phyloP scores from a whole-genome alignment of 1,140 invertebrate species.

The Leptopilina boulardi region DNA sequence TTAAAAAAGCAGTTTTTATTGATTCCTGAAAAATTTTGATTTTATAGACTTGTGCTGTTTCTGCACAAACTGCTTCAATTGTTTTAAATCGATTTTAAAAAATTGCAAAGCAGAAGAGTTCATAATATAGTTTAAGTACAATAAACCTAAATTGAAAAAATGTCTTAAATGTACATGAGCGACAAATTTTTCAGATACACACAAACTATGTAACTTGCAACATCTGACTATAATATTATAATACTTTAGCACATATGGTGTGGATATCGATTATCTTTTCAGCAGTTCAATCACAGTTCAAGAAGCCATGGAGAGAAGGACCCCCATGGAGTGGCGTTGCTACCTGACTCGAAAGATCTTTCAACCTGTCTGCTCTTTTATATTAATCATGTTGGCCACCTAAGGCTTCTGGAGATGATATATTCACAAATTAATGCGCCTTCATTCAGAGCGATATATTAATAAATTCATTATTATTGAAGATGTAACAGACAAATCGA shows the following conservation, averaged over 20 bases:
- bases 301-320: constrained; percentile 1
- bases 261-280: constrained; percentile 14
- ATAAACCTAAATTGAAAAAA: too few species aligned
- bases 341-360: constrained; percentile 9
- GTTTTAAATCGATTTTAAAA: too few species aligned
- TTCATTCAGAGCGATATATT: neutral
- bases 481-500: neutral
- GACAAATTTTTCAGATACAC: neutral
- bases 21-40: too few species aligned
- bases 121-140: too few species aligned
- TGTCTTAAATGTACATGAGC: too few species aligned
- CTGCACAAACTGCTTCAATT: too few species aligned
- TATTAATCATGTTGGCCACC: constrained; percentile 5
- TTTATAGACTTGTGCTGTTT: too few species aligned
- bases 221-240: neutral
- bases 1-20: too few species aligned
- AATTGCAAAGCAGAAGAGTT: too few species aligned
- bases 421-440: neutral
- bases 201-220: neutral
- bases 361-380: neutral
- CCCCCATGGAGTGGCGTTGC: constrained; percentile 4
- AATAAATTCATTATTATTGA: constrained; percentile 7
- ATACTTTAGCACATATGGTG: neutral
- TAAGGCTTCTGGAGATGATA: neutral
- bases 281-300: constrained; percentile 13